Evolutionary conservation across 2,797 vertebrate genomes (phyloP).

Genomic region (Rhynchonycteris naso): DNA sequence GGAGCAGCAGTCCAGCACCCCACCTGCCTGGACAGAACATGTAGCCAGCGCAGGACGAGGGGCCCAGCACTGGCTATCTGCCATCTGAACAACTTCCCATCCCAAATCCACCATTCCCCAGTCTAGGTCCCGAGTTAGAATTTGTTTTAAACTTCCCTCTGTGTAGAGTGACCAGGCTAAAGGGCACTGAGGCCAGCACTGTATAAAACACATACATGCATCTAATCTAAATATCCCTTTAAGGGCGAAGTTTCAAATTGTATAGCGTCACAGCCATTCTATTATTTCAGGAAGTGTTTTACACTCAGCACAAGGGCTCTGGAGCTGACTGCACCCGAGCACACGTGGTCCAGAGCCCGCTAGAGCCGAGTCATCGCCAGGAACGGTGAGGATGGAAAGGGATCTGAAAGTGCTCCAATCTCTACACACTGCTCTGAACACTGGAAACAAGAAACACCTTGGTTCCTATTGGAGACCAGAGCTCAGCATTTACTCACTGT

Average conservation of each 20-base stretch:
- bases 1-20: background rate
- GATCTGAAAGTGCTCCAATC: background rate
- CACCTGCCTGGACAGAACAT: rapidly evolving
- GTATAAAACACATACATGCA: rapidly evolving
- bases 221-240: background rate
- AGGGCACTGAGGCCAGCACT: background rate
- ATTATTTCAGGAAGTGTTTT: background rate
- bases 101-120: background rate
- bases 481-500: background rate
- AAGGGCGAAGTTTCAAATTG: background rate
- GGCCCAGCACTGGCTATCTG: background rate
- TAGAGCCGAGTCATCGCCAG: background rate
- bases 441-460: background rate
- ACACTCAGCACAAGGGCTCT: background rate
- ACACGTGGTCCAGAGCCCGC: background rate
- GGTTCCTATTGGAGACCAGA: background rate
- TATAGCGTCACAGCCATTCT: background rate
- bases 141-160: background rate
- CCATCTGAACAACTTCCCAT: background rate
- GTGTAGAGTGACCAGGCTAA: background rate
- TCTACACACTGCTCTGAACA: background rate
- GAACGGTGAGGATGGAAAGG: background rate
- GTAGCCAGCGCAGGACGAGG: background rate
- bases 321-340: background rate
- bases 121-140: background rate